Evolutionary conservation across 2,113 vertebrate genomes (phyloP), one percentile per base, ranked within the genome.

Genomic region (Numida meleagris): DNA sequence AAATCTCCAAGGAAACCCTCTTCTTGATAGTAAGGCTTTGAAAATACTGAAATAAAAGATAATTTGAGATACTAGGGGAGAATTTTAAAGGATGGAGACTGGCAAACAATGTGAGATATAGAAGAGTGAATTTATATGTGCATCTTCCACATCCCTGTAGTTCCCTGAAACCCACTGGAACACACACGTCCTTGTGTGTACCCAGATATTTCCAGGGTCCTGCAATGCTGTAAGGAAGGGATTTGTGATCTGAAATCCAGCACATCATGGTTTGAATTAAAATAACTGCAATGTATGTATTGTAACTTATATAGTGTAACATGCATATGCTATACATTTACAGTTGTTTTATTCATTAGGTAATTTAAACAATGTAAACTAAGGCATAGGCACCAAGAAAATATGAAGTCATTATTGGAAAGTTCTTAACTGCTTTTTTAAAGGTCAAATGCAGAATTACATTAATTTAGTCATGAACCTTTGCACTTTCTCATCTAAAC

Each of bases 31-130:
- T 68, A 57, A 89, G 27, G 43, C 51, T 97, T 95, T 66, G 43
- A 93, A 95, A 95, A 92, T 90, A 90, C 81, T 91, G 91, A 91
- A 95, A 91, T 71, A 81, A 93, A 83, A 93, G 75, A 86, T 90
- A 89, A 82, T 76, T 92, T 7, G 10, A 94, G 71, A 85, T 83
- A 95, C 68, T 72, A 43, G 57, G 53, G 57, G 82, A 96, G 24
- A 89, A 66, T 90, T 88, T 92, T 90, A 79, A 51, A 71, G 72
- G 76, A 88, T 31, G 4, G 66, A 77, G 36, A 75, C 77, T 73
- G 80, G 72, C 73, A 82, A 95, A 91, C 76, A 76, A 23, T 31
- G 53, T 46, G 53, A 92, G 93, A 88, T 82, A 84, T 3, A 45
- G 62, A 92, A 58, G 14, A 91, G 27, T 7, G 88, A 76, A 93